These are phyloP conservation scores for Xestoiulus laeticollis DNA, from an alignment of 2,888 invertebrate species.

Conservation along the genomic window DNA sequence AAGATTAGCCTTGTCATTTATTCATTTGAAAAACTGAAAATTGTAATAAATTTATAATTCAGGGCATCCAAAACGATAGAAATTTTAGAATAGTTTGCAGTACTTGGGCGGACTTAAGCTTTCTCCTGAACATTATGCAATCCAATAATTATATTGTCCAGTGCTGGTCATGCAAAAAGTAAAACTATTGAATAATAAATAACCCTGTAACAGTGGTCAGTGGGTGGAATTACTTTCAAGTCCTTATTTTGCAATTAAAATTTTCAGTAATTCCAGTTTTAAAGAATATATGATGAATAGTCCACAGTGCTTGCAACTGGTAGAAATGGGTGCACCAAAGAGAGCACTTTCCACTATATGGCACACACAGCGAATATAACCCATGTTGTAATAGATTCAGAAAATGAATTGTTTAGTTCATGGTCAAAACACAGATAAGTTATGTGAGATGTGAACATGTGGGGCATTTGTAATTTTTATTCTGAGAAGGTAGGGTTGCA, in stretches of 20 bases:
- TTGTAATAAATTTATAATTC: not conserved
- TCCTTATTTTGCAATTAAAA: conserved; percentile 17
- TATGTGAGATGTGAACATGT: conserved; percentile 17
- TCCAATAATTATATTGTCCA: not conserved
- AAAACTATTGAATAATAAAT: not conserved
- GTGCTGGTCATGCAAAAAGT: not conserved
- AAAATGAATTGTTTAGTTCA: not conserved
- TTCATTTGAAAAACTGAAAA: not conserved
- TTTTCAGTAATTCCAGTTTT: not conserved
- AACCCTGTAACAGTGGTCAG: not conserved
- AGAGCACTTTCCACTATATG: not conserved
- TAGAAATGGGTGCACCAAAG: not conserved
- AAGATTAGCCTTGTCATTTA: not conserved
- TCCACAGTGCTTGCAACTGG: not conserved
- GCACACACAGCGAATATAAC: not conserved
- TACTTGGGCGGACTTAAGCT: not conserved
- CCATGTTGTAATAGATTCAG: not conserved
- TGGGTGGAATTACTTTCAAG: not conserved
- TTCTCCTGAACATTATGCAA: not conserved
- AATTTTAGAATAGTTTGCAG: not conserved
- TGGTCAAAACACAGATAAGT: conserved; percentile 11
- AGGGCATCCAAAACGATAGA: not conserved
- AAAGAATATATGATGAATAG: not conserved
- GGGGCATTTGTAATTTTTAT: conserved; percentile 35
- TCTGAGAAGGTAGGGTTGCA: conserved; percentile 34